Evolutionary conservation across 1,140 invertebrate genomes (phyloP), one percentile per base, ranked within the genome.

Genomic region (Drosophila virilis): DNA sequence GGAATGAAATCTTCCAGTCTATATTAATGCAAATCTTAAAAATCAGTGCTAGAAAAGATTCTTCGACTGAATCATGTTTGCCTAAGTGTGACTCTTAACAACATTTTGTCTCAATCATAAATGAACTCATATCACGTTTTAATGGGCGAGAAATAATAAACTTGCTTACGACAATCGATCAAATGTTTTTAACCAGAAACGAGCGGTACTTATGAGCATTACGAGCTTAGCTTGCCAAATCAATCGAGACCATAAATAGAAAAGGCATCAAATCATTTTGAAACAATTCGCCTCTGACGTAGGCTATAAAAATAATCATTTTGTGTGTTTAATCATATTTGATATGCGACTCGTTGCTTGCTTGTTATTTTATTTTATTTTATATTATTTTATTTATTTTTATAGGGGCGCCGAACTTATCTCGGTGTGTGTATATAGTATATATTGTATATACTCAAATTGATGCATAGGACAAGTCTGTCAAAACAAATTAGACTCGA

Each of bases 361-460:
- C 28, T 45, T 32, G 10, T 58, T 35, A 58, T 58, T 58, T 9
- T 33, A 22, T 46, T 9, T 46, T 46, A 60, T 52, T 58, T 17
- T 17, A 60, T 52, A 50, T 17, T 17, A 45, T 51, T 48, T 42
- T 65, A 10, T 9, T 15, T 43, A 43, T 32, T 12, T 58, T 51
- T 60, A 67, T 72, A 52, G 46, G 70, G 48, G 62, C 42, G 35
- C 54, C 65, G 52, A 67, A 55, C 62, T 73, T 73, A 73, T 68
- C 70, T 17, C 40, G 1, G 28, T 40, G 35, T 28, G 22, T n/a
- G 22, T 48, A 35, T 48, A 48, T 37, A 33, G 6, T 6, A 17
- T 6, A 17, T 17, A 17, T 17, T 17, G 17, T 17, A 48, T 61
- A 48, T 37, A 61, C 8, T 51, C n/a, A 58, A 68, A 42, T 40